Conservation (phyloP, 2,113 vertebrate genomes). For the Machaerirhynchus nigripectus region DNA sequence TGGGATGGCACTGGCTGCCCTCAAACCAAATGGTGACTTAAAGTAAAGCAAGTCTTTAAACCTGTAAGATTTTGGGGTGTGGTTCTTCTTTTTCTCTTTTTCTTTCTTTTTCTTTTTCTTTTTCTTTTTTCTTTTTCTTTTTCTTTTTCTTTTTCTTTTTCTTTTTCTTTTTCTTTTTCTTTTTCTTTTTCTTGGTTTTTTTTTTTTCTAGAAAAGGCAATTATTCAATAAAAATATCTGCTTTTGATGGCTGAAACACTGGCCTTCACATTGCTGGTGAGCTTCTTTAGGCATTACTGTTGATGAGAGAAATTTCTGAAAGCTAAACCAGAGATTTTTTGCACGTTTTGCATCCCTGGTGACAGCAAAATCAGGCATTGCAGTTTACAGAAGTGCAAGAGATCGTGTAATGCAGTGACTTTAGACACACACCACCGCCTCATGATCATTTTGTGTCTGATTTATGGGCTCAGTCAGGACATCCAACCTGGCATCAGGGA, state of each 20-base stretch:
- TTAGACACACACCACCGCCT: not conserved
- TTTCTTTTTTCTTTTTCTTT: rapidly evolving
- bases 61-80: rapidly evolving
- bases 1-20: not conserved
- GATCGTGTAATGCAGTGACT: not conserved
- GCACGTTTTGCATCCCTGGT: not conserved
- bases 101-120: no score
- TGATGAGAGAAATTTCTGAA: not conserved
- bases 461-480: not conserved
- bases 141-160: no score
- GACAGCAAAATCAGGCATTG: not conserved
- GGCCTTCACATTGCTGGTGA: not conserved
- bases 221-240: not conserved
- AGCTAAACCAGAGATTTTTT: not conserved
- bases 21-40: not conserved
- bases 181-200: rapidly evolving
- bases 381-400: not conserved
- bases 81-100: rapidly evolving
- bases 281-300: not conserved
- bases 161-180: rapidly evolving
- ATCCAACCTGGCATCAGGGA: not conserved
- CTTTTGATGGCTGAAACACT: not conserved
- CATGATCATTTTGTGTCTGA: not conserved
- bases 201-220: not conserved
- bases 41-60: not conserved